A percentile compares a stretch with the other conserved stretches of the same genome.
Evolutionary conservation across 2,888 invertebrate genomes (phyloP).

Genomic region (Hermaeophaga mercurialis): DNA sequence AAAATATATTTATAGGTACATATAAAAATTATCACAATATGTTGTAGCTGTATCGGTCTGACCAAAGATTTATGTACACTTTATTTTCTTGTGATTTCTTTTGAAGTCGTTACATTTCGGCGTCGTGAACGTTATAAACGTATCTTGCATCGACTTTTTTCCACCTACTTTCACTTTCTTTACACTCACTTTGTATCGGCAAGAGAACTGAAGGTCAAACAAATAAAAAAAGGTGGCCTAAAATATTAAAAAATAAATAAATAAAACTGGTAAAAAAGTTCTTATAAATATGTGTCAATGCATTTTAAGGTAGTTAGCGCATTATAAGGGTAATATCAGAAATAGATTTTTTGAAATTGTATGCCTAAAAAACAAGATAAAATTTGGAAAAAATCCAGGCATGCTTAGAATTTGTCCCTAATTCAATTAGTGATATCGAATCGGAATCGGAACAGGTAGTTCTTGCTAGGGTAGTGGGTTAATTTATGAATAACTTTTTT

Average conservation of each 20-base stretch:
- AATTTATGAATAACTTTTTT: no score
- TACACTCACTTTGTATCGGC: slow-evolving; percentile 63
- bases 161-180: slow-evolving; percentile 52
- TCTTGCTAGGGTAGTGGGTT: no score
- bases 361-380: no score
- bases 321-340: no score
- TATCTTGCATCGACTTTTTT: slow-evolving; percentile 53
- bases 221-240: slow-evolving; percentile 64
- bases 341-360: no score
- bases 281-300: no score
- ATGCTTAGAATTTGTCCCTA: no score
- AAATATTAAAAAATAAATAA: slow-evolving; percentile 44
- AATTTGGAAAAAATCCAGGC: no score
- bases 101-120: slow-evolving; percentile 56
- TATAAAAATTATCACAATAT: slow-evolving; percentile 24
- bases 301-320: no score
- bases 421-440: no score
- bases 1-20: slow-evolving; percentile 8
- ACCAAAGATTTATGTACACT: slow-evolving; percentile 18
- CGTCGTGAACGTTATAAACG: slow-evolving; percentile 61
- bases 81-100: slow-evolving; percentile 17
- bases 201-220: slow-evolving; percentile 63
- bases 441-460: no score
- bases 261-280: no score
- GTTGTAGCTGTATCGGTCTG: background rate